Base-by-base conservation (phyloP, 2,888 invertebrate genomes). In the Aproaerema taeniolella region DNA sequence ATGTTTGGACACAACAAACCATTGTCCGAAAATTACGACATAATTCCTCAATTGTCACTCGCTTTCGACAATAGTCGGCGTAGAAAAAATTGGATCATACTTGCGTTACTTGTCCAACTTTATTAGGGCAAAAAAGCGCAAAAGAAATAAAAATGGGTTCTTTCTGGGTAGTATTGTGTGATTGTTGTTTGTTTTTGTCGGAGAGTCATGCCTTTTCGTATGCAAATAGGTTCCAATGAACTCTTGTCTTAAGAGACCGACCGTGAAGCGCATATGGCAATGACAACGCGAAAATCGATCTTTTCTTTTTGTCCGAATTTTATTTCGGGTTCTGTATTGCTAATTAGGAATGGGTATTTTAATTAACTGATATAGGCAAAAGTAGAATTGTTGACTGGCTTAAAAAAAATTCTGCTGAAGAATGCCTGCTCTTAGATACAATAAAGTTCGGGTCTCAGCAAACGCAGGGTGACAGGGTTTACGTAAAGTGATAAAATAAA, bases 41-140 rank as follows among this genome's bases (percentile, higher is more conserved):
- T 70, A 58, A 74, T 71, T 64, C 59, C 41, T 26, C 58, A 47
- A 65, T 74, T 75, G 71, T 73, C 52, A 14, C 33, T 11, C 25
- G 33, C 42, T 49, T 49, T 41, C 46, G 47, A 50, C 44, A 49
- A 46, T 40, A 31, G 52, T 46, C 47, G 41, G 9, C 3, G 9
- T 31, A 16, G 11, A 49, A 62, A 60, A 68, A 64, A 67, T 61
- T 67, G 58, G 68, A 68, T 63, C 64, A 67, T 50, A 61, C 45
- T 53, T 42, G 58, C 55, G 46, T 62, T n/a, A n/a, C n/a, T n/a
- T n/a, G n/a, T n/a, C n/a, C 48, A 43, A 58, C 54, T 83, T 82
- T 82, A 85, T 81, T 81, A 66, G 73, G 60, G 77, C 82, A 83
- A 82, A 80, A 80, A 81, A 61, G n/a, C n/a, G n/a, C n/a, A 38